Evolutionary conservation across 2,113 vertebrate species (phyloP).

Genomic region (Saguinus imperator): DNA sequence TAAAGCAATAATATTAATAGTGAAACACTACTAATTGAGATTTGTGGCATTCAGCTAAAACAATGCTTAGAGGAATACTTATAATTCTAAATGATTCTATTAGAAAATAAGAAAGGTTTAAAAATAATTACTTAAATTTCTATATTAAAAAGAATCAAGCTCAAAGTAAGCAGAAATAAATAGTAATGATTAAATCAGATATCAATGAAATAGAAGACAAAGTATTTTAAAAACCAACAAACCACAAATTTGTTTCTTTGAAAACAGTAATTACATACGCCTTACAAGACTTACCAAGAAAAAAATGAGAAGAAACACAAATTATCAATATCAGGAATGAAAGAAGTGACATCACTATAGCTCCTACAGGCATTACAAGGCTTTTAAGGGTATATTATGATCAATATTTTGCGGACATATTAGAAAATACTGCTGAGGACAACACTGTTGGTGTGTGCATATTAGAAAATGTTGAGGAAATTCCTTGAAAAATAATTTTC

Average conservation of each 20-base stretch:
- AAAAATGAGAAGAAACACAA: neutral
- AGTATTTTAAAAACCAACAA: neutral
- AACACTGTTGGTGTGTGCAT: neutral
- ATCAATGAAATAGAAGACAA: neutral
- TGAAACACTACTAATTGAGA: neutral
- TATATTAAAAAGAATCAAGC: neutral
- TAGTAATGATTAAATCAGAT: neutral
- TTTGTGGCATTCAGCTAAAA: neutral
- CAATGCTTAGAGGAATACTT: neutral
- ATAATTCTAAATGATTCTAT: neutral
- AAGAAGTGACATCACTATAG: neutral
- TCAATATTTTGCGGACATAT: neutral
- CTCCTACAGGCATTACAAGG: neutral
- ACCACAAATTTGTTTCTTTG: neutral
- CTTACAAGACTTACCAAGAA: neutral
- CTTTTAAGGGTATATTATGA: neutral
- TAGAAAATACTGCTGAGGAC: neutral
- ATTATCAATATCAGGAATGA: neutral
- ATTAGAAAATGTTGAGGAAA: neutral
- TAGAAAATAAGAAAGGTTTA: neutral
- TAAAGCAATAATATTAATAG: neutral
- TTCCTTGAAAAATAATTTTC: conserved; percentile 17
- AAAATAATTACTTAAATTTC: neutral
- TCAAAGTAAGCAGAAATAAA: neutral
- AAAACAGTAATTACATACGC: neutral